Evolutionary conservation across 2,888 invertebrate species (phyloP), one percentile per base, ranked within the genome.

Genomic region (Oscheius sp.): DNA sequence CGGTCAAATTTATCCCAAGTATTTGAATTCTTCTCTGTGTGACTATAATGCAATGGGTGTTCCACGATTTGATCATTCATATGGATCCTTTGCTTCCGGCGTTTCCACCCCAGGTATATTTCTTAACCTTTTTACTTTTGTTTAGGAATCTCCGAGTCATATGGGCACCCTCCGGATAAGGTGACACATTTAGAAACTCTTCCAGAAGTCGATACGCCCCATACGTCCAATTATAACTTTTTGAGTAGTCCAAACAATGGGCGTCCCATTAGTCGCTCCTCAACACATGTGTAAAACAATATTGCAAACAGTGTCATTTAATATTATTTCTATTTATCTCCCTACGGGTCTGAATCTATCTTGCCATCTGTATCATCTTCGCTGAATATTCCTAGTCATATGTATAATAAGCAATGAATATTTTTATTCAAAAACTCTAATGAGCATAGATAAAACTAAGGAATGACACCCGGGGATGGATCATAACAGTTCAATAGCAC

Each of bases 201-300:
- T 20, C 76, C 71, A 59, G 78, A 77, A 67, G 79, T 79, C 20
- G 79, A 79, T 26, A 79, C 79, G 0, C 79, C 79, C 9, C 75
- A 75, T 59, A 72, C 70, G 4, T 77, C 77, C 22, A 77, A 74
- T 33, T 79, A 79, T 67, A 74, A 74, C 45, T 77, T 77, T 56
- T 51, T 74, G 26, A 62, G 68, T 3, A 57, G 45, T 22, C 57
- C 57, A 17, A 33, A 69, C 26, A 62, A 61, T 26, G 49, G 38
- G 24, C 68, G 82, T 51, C 77, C 82, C 6, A 68, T 77, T 20
- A 80, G 80, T 51, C 72, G 82, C 32, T 77, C 80, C 12, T 82
- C 82, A 9, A 82, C 82, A 6, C 82, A 82, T 59, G 82, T 82
- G 63, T 82, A 47, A 78, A 24, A 3, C 57, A 61, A 41, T 44